A percentile compares a stretch with the other conserved stretches of the same genome.
Conservation (phyloP, 2,888 invertebrate species). For the Teinopalpus imperialis region DNA sequence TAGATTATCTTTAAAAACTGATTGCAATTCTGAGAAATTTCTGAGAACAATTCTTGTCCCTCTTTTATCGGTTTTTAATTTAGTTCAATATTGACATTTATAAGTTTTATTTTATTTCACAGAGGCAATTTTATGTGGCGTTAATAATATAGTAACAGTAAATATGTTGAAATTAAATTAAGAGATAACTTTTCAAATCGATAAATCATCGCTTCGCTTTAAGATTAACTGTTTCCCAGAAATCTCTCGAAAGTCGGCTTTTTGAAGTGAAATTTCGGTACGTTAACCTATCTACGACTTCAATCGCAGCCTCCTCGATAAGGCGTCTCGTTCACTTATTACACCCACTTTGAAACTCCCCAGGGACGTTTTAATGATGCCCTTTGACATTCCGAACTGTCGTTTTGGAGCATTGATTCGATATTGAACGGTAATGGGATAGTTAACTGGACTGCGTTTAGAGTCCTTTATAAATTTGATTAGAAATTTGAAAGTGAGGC, state of each 20-base stretch:
- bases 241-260: background rate
- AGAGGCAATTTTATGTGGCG: too few relatives aligned
- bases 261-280: slow-evolving; percentile 23
- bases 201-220: background rate
- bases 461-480: slow-evolving; percentile 14
- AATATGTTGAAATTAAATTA: too few relatives aligned
- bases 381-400: slow-evolving; percentile 52
- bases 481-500: background rate
- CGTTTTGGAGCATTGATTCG: slow-evolving; percentile 44
- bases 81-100: too few relatives aligned
- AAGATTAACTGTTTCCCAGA: slow-evolving; percentile 12
- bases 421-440: slow-evolving; percentile 46
- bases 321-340: slow-evolving; percentile 36
- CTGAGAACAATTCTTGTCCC: too few relatives aligned
- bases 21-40: too few relatives aligned
- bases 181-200: too few relatives aligned
- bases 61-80: too few relatives aligned
- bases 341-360: slow-evolving; percentile 51
- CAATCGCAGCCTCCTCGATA: slow-evolving; percentile 40
- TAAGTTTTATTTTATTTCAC: too few relatives aligned
- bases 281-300: slow-evolving; percentile 30
- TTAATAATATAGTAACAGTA: too few relatives aligned
- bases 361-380: slow-evolving; percentile 53
- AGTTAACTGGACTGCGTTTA: slow-evolving; percentile 35
- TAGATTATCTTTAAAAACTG: too few relatives aligned